These are phyloP conservation scores for Neelides folsomi DNA, from an alignment of 2,888 invertebrate genomes.

Conservation along the genomic window DNA sequence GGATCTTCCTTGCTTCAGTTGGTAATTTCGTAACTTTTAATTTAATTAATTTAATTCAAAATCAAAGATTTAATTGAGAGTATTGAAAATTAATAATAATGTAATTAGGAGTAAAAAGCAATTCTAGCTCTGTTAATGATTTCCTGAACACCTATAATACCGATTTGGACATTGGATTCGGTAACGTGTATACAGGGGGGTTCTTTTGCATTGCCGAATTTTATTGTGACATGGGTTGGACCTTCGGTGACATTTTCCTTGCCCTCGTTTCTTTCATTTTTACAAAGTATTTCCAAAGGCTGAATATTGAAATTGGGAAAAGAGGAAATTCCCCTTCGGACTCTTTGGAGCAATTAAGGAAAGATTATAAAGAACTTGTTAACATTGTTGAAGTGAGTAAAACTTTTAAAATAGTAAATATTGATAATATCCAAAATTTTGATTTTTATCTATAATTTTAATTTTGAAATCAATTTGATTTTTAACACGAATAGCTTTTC, in stretches of 20 bases:
- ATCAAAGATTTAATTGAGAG: too few relatives aligned
- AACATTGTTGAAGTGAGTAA: constrained; percentile 14
- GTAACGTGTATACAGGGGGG: constrained; percentile 1
- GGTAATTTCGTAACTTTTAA: constrained; percentile 7
- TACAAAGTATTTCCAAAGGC: constrained; percentile 11
- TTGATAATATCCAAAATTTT: too few relatives aligned
- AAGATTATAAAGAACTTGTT: constrained; percentile 1
- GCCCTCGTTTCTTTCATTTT: constrained; percentile 12
- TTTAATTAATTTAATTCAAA: not conserved
- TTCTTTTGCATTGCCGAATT: constrained; percentile 10
- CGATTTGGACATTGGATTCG: not conserved
- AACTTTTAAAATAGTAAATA: too few relatives aligned
- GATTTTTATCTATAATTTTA: not conserved
- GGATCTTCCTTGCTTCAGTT: constrained; percentile 11
- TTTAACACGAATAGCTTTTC: constrained; percentile 15
- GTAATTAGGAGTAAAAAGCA: constrained; percentile 3
- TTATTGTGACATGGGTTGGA: constrained; percentile 22
- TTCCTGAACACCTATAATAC: constrained; percentile 5
- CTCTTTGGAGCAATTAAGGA: too few relatives aligned
- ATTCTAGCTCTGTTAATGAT: constrained; percentile 4
- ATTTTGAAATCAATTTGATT: constrained; percentile 12
- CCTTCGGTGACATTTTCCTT: constrained; percentile 16
- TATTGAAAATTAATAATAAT: too few relatives aligned
- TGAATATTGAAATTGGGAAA: constrained; percentile 11
- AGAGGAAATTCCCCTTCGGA: not conserved